Conservation (phyloP, 2,113 vertebrate species). For the Leptosomus discolor region DNA sequence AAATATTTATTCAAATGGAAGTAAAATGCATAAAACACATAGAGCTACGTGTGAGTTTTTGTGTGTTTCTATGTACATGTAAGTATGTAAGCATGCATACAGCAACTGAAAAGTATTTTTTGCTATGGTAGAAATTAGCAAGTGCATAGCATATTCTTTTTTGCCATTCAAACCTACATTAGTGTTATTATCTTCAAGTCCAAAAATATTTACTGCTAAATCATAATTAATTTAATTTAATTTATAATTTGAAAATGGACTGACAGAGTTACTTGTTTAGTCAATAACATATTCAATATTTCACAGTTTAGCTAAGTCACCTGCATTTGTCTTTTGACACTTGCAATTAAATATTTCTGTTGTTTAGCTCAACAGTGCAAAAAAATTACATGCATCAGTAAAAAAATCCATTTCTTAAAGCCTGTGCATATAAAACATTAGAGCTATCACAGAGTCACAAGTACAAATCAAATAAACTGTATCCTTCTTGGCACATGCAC, state of each 20-base stretch:
- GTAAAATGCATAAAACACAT: not conserved
- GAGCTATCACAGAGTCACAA: not conserved
- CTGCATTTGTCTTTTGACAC: not conserved
- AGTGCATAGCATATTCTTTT: not conserved
- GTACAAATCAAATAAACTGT: not conserved
- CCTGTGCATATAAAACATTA: not conserved
- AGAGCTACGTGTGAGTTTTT: not conserved
- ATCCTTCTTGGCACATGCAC: fast-evolving
- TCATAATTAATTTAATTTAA: not conserved
- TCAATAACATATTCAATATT: not conserved
- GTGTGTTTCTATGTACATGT: not conserved
- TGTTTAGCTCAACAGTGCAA: not conserved
- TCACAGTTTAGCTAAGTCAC: not conserved
- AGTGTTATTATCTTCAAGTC: not conserved
- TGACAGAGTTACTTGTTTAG: not conserved
- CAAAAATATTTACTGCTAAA: not conserved
- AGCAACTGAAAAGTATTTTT: not conserved
- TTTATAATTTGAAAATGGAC: not conserved
- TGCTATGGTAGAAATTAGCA: not conserved
- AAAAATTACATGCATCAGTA: not conserved
- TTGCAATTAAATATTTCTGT: not conserved
- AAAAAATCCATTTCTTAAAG: not conserved
- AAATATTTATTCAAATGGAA: not conserved
- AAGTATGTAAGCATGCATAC: not conserved
- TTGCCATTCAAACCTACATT: not conserved